Evolutionary conservation across 1,140 invertebrate species (phyloP), one percentile per base, ranked within the genome.

Genomic region (Bombus haemorrhoidalis): DNA sequence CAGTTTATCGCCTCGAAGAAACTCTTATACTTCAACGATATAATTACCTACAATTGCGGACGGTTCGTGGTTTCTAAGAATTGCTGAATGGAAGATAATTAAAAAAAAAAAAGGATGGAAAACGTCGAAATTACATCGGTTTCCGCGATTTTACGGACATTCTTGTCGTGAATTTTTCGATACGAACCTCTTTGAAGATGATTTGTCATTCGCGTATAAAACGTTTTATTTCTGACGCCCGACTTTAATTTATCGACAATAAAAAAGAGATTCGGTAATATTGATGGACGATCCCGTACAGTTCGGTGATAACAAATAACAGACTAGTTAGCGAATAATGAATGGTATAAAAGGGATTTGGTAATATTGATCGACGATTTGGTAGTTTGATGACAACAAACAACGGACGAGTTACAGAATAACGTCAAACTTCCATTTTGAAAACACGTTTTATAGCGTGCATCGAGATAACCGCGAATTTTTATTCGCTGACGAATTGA

Each of bases 321-420:
- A 10, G 25, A 62, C 59, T 62, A 62, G 59, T 62, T n/a, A 62
- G 10, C 0, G 28, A 62, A 62, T n/a, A 62, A 62, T n/a, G 59
- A 62, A 62, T 62, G 59, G 28, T 62, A 62, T 62, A 62, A 62
- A 62, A 62, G 59, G 59, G 59, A 66, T 66, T 66, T 18, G 62
- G n/a, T 66, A 57, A 53, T 57, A 75, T 57, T n/a, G 73, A 75
- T 75, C 22, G 41, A 75, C 47, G 69, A 71, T 41, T 43, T 32
- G 71, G 39, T 72, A 43, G 39, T 73, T 43, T 10, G 39, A 32
- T 8, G 28, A 71, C 22, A 39, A 39, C 22, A 34, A 28, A 72
- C 15, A 62, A 41, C 9, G 28, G 2, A 15, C 10, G 34, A 57
- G 41, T 15, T 18, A 22, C 13, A 37, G 37, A 39, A 39, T 62